Evolutionary conservation across 1,140 invertebrate species (phyloP), one percentile per base, ranked within the genome.

Genomic region (Aricia agestis): DNA sequence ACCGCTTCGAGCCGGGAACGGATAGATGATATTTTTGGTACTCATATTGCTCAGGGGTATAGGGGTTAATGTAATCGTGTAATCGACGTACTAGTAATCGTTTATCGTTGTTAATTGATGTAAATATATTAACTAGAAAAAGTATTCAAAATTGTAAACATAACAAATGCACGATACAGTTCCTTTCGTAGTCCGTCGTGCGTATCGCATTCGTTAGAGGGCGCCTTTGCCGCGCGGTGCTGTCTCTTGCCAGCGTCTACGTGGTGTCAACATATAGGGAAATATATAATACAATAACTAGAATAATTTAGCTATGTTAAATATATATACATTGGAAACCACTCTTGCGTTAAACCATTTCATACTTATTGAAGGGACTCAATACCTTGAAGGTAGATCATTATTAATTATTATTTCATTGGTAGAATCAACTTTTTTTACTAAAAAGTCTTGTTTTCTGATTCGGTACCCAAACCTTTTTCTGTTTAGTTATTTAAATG

Each of bases 101-200:
- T 82, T 74, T 77, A 78, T 84, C 72, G 76, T 73, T 81, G 70
- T 82, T 78, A 80, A 81, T 71, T 82, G 79, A 80, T 78, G 76
- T 82, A 81, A 82, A 86, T 76, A 86, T 86, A 85, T 82, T 81
- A 76, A 74, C 79, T 79, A 78, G 72, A 78, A 84, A 79, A 80
- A 77, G 78, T 73, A 79, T 88, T 36, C 84, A 84, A 91, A 88
- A 87, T 88, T 86, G 82, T 87, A 88, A 63, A 85, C 78, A 82
- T 72, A 82, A 79, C 75, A 77, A 84, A 86, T 85, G 89, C 89
- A 91, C 89, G 89, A 90, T 83, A 89, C 84, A 91, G 89, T 91
- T 91, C 89, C 89, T 91, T 83, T 86, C 71, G 79, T 90, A 89
- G 87, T 87, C 81, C 69, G 82, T 87, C 87, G 87, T 89, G 87